Conservation (phyloP, 1,140 invertebrate genomes). For the Apis cerana region DNA sequence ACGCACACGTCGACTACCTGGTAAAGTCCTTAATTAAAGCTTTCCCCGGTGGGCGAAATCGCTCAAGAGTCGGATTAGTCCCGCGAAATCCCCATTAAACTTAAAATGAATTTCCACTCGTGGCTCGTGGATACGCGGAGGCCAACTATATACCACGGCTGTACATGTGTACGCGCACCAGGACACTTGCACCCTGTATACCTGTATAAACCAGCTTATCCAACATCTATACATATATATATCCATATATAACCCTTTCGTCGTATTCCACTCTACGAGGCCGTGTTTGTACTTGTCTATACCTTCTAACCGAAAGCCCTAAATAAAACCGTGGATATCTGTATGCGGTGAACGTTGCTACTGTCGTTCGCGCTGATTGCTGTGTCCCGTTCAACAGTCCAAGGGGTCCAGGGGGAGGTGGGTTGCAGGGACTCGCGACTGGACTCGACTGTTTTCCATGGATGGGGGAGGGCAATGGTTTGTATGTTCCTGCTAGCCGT, state of each 20-base stretch:
- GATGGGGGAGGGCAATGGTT: conserved; percentile 30
- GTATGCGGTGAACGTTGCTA: conserved; percentile 60
- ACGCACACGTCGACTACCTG: neutral
- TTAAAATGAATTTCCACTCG: conserved; percentile 64
- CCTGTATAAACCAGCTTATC: neutral
- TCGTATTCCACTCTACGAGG: neutral
- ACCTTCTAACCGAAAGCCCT: conserved; percentile 64
- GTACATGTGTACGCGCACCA: neutral
- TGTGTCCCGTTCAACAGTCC: conserved; percentile 56
- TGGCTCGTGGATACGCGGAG: conserved; percentile 11
- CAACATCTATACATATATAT: neutral
- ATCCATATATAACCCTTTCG: neutral
- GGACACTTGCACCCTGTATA: neutral
- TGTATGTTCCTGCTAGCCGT: conserved; percentile 62
- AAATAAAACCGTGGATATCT: conserved; percentile 66
- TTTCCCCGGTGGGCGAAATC: conserved; percentile 62
- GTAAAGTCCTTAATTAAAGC: conserved; percentile 62
- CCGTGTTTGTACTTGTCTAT: conserved; percentile 43
- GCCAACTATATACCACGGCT: neutral
- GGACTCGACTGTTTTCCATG: conserved; percentile 45
- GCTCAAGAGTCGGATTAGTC: conserved; percentile 64
- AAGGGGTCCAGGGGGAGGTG: conserved; percentile 1
- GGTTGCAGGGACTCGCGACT: conserved; percentile 9
- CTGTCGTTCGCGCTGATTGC: conserved; percentile 63
- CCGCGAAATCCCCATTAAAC: conserved; percentile 56